phyloP scores from a whole-genome alignment of 1,140 invertebrate species.

The Thaumetopoea pityocampa region DNA sequence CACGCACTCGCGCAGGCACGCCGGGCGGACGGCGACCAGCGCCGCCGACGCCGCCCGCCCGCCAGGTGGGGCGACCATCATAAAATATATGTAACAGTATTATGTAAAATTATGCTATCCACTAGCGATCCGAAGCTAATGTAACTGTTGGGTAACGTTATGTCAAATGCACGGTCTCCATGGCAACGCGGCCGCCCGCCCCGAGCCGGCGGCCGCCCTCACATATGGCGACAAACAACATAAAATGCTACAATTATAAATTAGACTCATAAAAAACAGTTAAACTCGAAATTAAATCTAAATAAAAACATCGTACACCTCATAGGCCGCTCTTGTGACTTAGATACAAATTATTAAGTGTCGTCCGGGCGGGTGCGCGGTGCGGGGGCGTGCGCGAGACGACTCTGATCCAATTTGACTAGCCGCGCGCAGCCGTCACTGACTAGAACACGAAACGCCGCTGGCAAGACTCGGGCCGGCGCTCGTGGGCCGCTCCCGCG shows the following conservation, averaged over 20 bases:
- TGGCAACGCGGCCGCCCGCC: slow-evolving; percentile 17
- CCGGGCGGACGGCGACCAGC: not conserved
- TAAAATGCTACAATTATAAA: slow-evolving; percentile 62
- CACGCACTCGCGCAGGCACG: too few species aligned
- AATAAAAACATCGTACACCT: slow-evolving; percentile 49
- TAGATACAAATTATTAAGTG: slow-evolving; percentile 35
- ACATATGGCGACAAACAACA: too few species aligned
- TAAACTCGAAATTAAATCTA: slow-evolving; percentile 39
- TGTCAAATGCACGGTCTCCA: slow-evolving; percentile 42
- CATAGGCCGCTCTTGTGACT: slow-evolving; percentile 68
- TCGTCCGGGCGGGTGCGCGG: slow-evolving; percentile 14
- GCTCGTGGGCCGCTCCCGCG: slow-evolving; percentile 12
- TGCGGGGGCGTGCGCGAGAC: slow-evolving; percentile 4
- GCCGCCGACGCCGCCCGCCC: not conserved
- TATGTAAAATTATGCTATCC: slow-evolving; percentile 60
- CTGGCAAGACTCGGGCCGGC: slow-evolving; percentile 58
- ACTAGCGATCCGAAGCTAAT: slow-evolving; percentile 64
- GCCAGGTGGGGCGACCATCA: slow-evolving; percentile 42
- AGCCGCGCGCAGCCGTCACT: slow-evolving; percentile 67
- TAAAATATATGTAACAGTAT: slow-evolving; percentile 45
- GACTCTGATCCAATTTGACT: slow-evolving; percentile 48
- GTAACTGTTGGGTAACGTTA: slow-evolving; percentile 63
- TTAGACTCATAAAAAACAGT: slow-evolving; percentile 32
- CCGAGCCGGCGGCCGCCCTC: too few species aligned
- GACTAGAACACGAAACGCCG: slow-evolving; percentile 69